Percentiles rank a stretch among this genome's conserved stretches.
phyloP scores from a whole-genome alignment of 2,888 invertebrate species.

The Crematogaster levior region DNA sequence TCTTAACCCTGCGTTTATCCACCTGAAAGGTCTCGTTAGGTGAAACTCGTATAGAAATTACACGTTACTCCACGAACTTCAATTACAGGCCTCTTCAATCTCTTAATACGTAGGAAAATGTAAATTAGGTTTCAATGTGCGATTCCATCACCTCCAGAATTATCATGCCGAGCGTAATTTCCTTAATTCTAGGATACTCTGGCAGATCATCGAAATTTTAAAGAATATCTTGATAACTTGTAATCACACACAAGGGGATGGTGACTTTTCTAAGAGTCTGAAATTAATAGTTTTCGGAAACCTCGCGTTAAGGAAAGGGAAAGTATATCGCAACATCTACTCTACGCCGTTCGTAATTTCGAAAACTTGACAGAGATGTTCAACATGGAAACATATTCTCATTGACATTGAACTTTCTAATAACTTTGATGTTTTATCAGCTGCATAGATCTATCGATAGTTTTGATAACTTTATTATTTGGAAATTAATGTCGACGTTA shows the following conservation, averaged over 20 bases:
- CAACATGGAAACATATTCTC: not conserved
- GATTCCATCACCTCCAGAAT: constrained; percentile 46
- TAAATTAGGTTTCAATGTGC: constrained; percentile 52
- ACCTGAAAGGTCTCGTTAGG: constrained; percentile 48
- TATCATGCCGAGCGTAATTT: constrained; percentile 38
- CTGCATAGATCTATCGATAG: not conserved
- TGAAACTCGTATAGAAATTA: constrained; percentile 52
- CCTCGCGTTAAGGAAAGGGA: not conserved
- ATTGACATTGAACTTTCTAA: not conserved
- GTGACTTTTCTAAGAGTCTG: not conserved
- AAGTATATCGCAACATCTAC: not conserved
- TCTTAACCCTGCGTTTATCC: constrained; percentile 53
- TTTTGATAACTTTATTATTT: not conserved
- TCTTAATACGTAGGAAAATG: constrained; percentile 50
- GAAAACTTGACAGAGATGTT: constrained; percentile 9
- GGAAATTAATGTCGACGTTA: not conserved
- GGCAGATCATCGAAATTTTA: constrained; percentile 27
- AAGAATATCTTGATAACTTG: constrained; percentile 19
- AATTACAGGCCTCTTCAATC: constrained; percentile 50
- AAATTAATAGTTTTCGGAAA: constrained; percentile 11
- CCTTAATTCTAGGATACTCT: constrained; percentile 38
- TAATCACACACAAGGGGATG: constrained; percentile 5
- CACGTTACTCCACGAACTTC: constrained; percentile 39
- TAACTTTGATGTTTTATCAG: not conserved
- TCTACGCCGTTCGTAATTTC: not conserved